A percentile compares a stretch with the other conserved stretches of the same genome.
These are phyloP conservation scores for Sympetrum striolatum DNA, from an alignment of 2,888 invertebrate genomes.

Conservation along the genomic window DNA sequence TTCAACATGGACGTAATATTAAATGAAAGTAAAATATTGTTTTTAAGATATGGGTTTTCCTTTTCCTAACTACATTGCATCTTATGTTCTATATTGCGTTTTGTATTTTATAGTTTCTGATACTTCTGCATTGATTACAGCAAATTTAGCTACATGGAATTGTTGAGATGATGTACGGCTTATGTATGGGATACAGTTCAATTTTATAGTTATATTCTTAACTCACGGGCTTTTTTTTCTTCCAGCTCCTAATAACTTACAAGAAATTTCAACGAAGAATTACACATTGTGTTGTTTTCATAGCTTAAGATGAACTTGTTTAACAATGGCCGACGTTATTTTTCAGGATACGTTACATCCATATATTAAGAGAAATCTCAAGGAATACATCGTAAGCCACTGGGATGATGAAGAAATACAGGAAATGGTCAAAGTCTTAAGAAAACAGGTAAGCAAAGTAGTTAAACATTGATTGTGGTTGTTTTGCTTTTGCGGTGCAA, in stretches of 20 bases:
- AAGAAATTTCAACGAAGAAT: neutral
- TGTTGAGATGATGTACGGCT: no score
- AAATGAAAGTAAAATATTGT: neutral
- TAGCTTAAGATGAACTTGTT: neutral
- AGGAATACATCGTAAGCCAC: conserved; percentile 72
- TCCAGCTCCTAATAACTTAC: neutral
- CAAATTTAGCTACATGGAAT: no score
- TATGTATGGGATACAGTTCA: no score
- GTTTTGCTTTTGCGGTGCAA: neutral
- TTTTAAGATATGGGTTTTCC: neutral
- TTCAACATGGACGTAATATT: neutral
- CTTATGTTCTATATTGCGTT: neutral
- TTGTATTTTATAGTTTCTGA: neutral
- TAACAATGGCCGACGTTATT: neutral
- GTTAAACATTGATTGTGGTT: neutral
- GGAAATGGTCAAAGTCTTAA: conserved; percentile 70
- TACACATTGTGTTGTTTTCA: neutral
- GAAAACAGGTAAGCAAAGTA: conserved; percentile 64
- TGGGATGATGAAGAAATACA: conserved; percentile 76
- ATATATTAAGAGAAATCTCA: conserved; percentile 76
- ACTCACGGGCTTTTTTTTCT: neutral
- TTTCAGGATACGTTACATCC: conserved; percentile 77
- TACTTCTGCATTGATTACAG: no score
- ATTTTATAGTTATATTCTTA: no score
- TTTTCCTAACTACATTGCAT: neutral